Conservation (phyloP, 2,888 invertebrate genomes). For the Aethes cnicana region DNA sequence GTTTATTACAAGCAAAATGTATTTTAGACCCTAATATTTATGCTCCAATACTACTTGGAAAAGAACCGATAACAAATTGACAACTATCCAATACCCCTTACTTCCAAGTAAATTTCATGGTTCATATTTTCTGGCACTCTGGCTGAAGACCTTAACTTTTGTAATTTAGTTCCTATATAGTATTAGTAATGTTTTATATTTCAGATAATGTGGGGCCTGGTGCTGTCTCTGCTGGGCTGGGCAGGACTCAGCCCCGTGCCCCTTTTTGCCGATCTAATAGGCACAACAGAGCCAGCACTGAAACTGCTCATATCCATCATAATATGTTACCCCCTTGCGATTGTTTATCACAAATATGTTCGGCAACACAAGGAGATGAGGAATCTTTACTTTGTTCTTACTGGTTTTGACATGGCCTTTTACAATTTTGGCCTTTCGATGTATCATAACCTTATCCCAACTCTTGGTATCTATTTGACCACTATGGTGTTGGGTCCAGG, state of each 20-base stretch:
- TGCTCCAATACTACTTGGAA: no score
- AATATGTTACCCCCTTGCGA: conserved; percentile 77
- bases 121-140: no score
- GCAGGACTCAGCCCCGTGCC: conserved; percentile 60
- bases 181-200: neutral
- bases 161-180: no score
- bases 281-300: conserved; percentile 85
- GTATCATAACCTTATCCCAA: conserved; percentile 89
- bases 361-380: conserved; percentile 68
- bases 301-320: conserved; percentile 85
- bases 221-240: conserved; percentile 49
- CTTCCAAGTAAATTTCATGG: no score
- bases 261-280: conserved; percentile 70
- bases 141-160: no score
- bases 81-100: no score
- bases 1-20: no score
- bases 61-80: no score
- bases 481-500: conserved; percentile 85
- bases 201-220: conserved; percentile 61
- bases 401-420: conserved; percentile 88
- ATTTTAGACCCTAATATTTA: no score
- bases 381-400: conserved; percentile 87
- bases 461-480: conserved; percentile 87
- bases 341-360: conserved; percentile 57
- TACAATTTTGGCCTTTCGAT: conserved; percentile 92